Conservation (phyloP, 1,140 invertebrate genomes). For the Scaptomyza montana region DNA sequence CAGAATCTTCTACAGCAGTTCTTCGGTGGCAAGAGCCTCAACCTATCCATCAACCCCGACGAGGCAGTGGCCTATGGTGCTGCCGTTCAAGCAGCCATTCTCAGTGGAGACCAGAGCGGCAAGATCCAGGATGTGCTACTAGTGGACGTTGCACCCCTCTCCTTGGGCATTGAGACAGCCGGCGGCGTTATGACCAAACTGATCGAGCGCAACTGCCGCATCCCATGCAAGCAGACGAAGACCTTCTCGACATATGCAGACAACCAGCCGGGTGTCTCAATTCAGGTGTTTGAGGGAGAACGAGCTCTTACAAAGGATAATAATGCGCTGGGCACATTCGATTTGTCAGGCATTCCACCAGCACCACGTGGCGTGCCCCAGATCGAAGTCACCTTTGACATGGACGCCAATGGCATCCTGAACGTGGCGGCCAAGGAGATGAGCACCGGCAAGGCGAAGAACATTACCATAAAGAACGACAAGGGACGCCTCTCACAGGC, state of each 20-base stretch:
- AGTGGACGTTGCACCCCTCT: slow-evolving; percentile 86
- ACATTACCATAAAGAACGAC: slow-evolving; percentile 94
- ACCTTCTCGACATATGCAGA: slow-evolving; percentile 88
- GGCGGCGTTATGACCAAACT: slow-evolving; percentile 88
- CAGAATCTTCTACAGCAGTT: slow-evolving; percentile 87
- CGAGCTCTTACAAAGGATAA: slow-evolving; percentile 90
- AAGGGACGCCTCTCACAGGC: slow-evolving; percentile 91
- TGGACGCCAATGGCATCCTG: slow-evolving; percentile 87
- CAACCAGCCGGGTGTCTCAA: slow-evolving; percentile 89
- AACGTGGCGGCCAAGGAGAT: slow-evolving; percentile 87
- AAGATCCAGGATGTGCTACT: slow-evolving; percentile 89
- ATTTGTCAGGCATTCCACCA: slow-evolving; percentile 91
- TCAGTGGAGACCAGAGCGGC: slow-evolving; percentile 88
- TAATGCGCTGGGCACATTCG: slow-evolving; percentile 91
- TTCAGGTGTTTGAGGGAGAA: slow-evolving; percentile 89
- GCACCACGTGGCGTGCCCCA: slow-evolving; percentile 92
- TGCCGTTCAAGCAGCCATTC: slow-evolving; percentile 90
- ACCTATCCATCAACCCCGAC: slow-evolving; percentile 91
- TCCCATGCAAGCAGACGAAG: slow-evolving; percentile 88
- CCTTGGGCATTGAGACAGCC: slow-evolving; percentile 86
- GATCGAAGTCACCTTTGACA: slow-evolving; percentile 88
- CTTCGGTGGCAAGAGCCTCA: slow-evolving; percentile 87
- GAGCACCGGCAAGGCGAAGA: slow-evolving; percentile 86
- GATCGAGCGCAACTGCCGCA: slow-evolving; percentile 87
- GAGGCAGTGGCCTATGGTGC: slow-evolving; percentile 90